Evolutionary conservation across 2,888 invertebrate genomes (phyloP), one percentile per base, ranked within the genome.

Genomic region (Polylopha cassiicola): DNA sequence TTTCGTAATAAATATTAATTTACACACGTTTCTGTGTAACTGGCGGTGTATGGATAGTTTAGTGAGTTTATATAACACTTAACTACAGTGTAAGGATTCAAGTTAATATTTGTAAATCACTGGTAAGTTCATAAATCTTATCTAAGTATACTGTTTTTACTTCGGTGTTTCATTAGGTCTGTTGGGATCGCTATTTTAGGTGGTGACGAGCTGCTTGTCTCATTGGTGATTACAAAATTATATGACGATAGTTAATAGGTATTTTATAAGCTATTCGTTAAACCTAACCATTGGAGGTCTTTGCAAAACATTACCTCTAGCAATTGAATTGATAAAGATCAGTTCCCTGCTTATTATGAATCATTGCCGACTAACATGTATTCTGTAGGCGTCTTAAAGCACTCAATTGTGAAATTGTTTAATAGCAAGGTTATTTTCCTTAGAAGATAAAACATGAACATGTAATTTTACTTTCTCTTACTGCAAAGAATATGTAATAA

Each of bases 101-200:
- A 30, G 34, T 36, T 20, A 13, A 36, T 11, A 23, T 13, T 29
- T 30, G 7, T 13, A 24, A 30, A 41, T 6, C 20, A 23, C 10
- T 30, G 36, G 41, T 41, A 9, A 41, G 36, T 17, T 20, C 10
- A 14, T 11, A 33, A 37, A 10, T 32, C 1, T 4, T 23, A 33
- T 11, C 7, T 15, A 30, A 15, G 34, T 22, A 13, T 11, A n/a
- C 18, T 23, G 39, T 54, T 51, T 55, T 53, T 60, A 60, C 54
- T 58, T 53, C 47, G 44, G 53, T 32, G 39, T 28, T 36, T 42
- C 65, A 64, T 58, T 55, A 56, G 60, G 58, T 58, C 67, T 67
- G 58, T 59, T 67, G 67, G 65, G 68, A 55, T 64, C 53, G 59
- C 75, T 81, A 81, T 81, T 81, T 81, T 79, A 60, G 66, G 72